phyloP scores from a whole-genome alignment of 2,113 vertebrate species.

The Rhabdornis inornatus region DNA sequence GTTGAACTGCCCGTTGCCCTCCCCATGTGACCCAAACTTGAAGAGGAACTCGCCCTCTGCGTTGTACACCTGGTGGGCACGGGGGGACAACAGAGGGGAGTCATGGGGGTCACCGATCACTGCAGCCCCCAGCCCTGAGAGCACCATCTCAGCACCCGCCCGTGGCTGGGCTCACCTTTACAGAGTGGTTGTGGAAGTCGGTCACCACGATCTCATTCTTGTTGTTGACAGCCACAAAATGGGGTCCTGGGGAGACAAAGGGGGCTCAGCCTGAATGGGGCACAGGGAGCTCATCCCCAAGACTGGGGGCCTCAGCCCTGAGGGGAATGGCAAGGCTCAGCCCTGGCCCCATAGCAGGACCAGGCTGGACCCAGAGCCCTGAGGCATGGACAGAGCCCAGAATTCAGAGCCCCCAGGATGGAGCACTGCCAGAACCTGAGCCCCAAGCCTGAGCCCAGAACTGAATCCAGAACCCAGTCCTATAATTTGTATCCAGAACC shows the following conservation, averaged over 20 bases:
- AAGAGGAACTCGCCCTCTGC: conserved; percentile 96
- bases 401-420: neutral
- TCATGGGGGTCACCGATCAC: neutral
- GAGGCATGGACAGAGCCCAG: neutral
- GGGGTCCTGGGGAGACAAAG: conserved; percentile 80
- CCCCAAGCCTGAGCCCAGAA: neutral
- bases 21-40: conserved; percentile 96
- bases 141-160: neutral
- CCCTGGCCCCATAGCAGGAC: neutral
- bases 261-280: neutral
- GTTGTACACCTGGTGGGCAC: conserved; percentile 84
- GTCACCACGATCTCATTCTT: conserved; percentile 98
- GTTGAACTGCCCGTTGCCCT: conserved; percentile 96
- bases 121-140: neutral
- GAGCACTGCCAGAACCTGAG: neutral
- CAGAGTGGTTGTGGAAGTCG: conserved; percentile 97
- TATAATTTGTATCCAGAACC: neutral
- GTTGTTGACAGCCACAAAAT: conserved; percentile 96
- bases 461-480: neutral
- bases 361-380: neutral
- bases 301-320: too few relatives aligned
- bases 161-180: conserved; percentile 79
- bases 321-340: neutral
- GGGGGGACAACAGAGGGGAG: neutral
- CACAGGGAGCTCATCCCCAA: neutral